Evolutionary conservation across 2,113 vertebrate genomes (phyloP), one percentile per base, ranked within the genome.

Genomic region (Phoxinus phoxinus): DNA sequence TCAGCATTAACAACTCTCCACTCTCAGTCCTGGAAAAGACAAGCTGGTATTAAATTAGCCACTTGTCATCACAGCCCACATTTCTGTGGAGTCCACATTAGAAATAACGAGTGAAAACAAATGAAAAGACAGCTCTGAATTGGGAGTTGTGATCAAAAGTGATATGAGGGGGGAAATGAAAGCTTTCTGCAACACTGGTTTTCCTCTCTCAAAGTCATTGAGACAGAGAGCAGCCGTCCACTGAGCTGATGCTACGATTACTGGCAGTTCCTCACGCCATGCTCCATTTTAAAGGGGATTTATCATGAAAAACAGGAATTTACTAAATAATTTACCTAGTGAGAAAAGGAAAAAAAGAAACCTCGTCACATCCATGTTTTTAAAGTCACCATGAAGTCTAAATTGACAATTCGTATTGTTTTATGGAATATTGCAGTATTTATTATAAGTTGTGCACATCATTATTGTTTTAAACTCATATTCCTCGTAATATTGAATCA

Each of bases 11-110:
- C 79, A 48, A 21, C 37, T 30, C 44, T 72, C 44, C 15, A 27
- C 72, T 75, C 13, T 51, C 72, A 51, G 41, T 30, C 44, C 21
- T 72, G 35, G 9, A 48, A 74, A 51, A 27, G 3, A 75, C 72
- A 19, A 75, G 44, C 72, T 48, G 25, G 27, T 46, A 48, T 75
- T 75, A 7, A 75, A 75, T 75, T 48, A 75, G 25, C 41, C 44
- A 51, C 72, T 75, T 48, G 72, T 30, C 44, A 75, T 48, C 12
- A 1, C 13, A 74, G 72, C n/a, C 44, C 41, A 48, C 6, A 48
- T 74, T 27, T 71, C 10, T 12, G 67, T 48, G 41, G n/a, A 75
- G 72, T 19, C 44, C 44, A 74, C 44, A 75, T 75, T 75, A 51
- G 72, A 27, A 74, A 48, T 12, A 48, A 4, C 41, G 61, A 51